A percentile compares a stretch with the other conserved stretches of the same genome.
phyloP scores from a whole-genome alignment of 2,113 vertebrate genomes.

The Shinisaurus crocodilurus region DNA sequence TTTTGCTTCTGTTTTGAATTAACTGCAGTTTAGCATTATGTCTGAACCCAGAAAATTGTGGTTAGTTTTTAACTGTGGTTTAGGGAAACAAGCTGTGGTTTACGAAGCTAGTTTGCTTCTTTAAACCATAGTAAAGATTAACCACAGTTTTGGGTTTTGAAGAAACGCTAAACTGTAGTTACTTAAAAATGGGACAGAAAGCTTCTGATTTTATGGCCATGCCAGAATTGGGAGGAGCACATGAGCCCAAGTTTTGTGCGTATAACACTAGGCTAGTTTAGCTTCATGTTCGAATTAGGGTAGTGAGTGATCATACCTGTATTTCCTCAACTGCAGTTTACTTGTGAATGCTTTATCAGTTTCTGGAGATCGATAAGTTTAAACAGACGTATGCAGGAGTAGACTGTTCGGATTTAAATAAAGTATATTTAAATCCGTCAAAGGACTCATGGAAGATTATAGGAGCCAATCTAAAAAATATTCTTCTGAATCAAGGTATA shows the following conservation, averaged over 20 bases:
- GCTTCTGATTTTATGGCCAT: not conserved
- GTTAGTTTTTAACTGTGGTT: not conserved
- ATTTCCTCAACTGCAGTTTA: not conserved
- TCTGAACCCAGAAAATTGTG: not conserved
- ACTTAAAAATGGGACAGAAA: not conserved
- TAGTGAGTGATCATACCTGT: not conserved
- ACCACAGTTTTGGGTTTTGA: not conserved
- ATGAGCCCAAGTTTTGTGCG: not conserved
- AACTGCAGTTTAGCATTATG: not conserved
- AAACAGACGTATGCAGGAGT: not conserved
- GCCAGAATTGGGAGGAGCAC: not conserved
- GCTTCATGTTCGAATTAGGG: not conserved
- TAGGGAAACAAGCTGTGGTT: not conserved
- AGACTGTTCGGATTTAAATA: not conserved
- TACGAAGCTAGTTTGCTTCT: not conserved
- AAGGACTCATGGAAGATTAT: not conserved
- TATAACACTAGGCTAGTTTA: not conserved
- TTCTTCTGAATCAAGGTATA: not conserved
- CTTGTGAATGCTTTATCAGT: not conserved
- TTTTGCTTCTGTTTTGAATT: not conserved
- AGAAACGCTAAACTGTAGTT: not conserved
- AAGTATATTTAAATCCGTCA: not conserved
- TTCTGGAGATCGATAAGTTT: not conserved
- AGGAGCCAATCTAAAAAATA: not conserved
- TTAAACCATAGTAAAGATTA: not conserved